Conservation (phyloP, 1,140 invertebrate species). For the Camponotus pennsylvanicus region DNA sequence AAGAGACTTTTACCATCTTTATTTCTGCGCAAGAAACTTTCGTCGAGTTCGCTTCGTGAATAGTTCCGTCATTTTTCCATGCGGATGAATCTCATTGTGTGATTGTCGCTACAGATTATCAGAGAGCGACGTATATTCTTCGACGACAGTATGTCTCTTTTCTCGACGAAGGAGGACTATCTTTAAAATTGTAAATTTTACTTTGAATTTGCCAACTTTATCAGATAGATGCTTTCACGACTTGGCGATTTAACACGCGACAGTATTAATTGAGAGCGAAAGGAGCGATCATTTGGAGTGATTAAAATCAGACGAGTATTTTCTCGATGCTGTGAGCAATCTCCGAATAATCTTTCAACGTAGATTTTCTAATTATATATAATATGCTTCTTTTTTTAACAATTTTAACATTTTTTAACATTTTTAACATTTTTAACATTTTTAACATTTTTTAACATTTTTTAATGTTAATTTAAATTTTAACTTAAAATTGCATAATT, state of each 20-base stretch:
- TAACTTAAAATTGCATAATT: not conserved
- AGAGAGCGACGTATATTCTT: not conserved
- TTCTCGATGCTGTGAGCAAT: not conserved
- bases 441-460: too few species aligned
- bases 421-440: too few species aligned
- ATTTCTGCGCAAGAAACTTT: slow-evolving; percentile 42
- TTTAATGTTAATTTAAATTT: slow-evolving; percentile 33
- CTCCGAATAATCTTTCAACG: slow-evolving; percentile 14
- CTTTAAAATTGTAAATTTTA: slow-evolving; percentile 36
- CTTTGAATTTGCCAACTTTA: slow-evolving; percentile 15
- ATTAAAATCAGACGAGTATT: slow-evolving; percentile 32
- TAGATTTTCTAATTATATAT: not conserved
- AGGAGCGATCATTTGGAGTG: slow-evolving; percentile 9
- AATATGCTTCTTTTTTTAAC: not conserved
- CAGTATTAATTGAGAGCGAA: slow-evolving; percentile 35
- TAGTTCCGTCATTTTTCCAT: slow-evolving; percentile 49
- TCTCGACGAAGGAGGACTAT: not conserved
- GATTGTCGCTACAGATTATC: slow-evolving; percentile 49
- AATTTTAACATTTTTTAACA: slow-evolving; percentile 8
- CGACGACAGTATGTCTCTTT: not conserved
- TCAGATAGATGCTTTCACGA: slow-evolving; percentile 24
- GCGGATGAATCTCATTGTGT: slow-evolving; percentile 32
- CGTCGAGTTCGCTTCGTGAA: slow-evolving; percentile 36
- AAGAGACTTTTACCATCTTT: slow-evolving; percentile 39
- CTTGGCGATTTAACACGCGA: slow-evolving; percentile 19